Conservation (phyloP, 2,113 vertebrate species). For the Pseudolaguvia tuberculata region DNA sequence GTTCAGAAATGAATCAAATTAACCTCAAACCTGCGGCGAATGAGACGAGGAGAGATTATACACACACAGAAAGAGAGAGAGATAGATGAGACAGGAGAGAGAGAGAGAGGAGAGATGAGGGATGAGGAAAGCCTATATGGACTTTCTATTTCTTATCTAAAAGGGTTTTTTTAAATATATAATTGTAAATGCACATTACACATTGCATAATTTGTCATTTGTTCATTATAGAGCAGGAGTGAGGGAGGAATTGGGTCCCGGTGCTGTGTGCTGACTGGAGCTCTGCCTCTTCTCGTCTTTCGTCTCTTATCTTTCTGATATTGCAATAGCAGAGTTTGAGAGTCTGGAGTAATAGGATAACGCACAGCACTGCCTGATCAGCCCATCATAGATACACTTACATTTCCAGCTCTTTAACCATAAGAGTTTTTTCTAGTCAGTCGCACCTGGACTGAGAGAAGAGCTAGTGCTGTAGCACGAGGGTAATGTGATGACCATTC, state of each 20-base stretch:
- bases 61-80: constrained; percentile 24
- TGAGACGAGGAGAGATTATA: constrained; percentile 17
- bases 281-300: constrained; percentile 28
- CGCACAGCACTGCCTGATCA: constrained; percentile 35
- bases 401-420: constrained; percentile 40
- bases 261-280: constrained; percentile 27
- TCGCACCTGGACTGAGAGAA: constrained; percentile 10
- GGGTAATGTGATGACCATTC: constrained; percentile 19
- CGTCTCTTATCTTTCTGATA: constrained; percentile 43
- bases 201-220: constrained; percentile 48
- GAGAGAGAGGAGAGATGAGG: background rate
- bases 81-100: no score
- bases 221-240: constrained; percentile 38
- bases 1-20: constrained; percentile 49
- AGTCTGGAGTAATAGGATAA: constrained; percentile 42
- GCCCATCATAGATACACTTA: constrained; percentile 42
- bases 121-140: constrained; percentile 33
- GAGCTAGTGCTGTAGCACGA: background rate
- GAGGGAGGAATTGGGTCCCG: constrained; percentile 19
- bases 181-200: constrained; percentile 42
- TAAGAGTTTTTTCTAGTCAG: constrained; percentile 6
- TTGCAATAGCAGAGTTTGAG: constrained; percentile 44
- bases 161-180: constrained; percentile 30
- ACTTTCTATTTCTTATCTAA: constrained; percentile 38
- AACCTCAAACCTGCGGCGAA: constrained; percentile 37